Conservation (phyloP, 2,797 vertebrate genomes). For the Podarcis lilfordi region DNA sequence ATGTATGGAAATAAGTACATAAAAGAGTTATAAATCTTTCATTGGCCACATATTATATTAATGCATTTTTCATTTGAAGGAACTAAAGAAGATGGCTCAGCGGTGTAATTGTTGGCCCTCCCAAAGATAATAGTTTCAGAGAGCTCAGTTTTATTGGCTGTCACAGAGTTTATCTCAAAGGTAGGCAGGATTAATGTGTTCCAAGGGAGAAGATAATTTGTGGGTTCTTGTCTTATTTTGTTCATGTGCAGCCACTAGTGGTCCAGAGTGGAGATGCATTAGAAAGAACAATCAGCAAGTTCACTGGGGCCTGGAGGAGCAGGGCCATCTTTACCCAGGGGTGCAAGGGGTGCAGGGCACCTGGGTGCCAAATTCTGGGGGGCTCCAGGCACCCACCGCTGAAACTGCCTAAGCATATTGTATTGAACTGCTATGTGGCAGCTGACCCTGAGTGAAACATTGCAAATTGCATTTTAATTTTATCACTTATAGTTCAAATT, state of each 20-base stretch:
- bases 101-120: neutral
- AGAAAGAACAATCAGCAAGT: neutral
- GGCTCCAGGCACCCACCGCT: too few species aligned
- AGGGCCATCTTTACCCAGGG: too few species aligned
- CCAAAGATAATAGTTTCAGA: neutral
- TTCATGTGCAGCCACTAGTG: neutral
- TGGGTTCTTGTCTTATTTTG: neutral
- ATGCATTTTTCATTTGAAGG: accelerated
- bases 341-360: too few species aligned
- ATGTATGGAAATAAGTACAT: neutral
- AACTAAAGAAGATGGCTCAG: neutral
- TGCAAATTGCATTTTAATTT: too few species aligned
- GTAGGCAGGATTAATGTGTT: neutral
- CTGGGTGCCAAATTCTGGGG: too few species aligned
- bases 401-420: too few species aligned
- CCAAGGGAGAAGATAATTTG: neutral
- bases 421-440: too few species aligned
- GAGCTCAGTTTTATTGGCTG: neutral
- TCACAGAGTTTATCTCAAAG: neutral
- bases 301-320: neutral
- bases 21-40: neutral
- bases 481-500: too few species aligned
- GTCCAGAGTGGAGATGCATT: neutral
- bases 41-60: neutral
- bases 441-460: too few species aligned